Conservation (phyloP, 2,888 invertebrate species). For the Xestia c-nigrum region DNA sequence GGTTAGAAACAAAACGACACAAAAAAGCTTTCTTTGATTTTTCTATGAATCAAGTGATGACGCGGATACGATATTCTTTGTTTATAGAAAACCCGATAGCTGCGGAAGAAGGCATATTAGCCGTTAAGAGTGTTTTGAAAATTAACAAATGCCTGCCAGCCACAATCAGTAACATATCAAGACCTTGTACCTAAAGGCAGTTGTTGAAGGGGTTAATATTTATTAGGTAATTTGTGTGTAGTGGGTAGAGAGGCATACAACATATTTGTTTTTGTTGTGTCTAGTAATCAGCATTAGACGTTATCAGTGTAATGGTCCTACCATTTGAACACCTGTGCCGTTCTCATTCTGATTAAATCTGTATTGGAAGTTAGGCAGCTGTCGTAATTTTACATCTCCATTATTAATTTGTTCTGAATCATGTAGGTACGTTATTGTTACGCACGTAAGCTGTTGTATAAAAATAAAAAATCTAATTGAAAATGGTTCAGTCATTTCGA, state of each 20-base stretch:
- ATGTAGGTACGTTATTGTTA: constrained; percentile 46
- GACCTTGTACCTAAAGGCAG: neutral
- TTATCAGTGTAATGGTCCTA: constrained; percentile 55
- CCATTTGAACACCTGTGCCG: constrained; percentile 71
- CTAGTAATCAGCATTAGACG: constrained; percentile 12
- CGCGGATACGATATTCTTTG: too few relatives aligned
- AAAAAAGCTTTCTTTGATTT: too few relatives aligned
- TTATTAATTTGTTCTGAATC: constrained; percentile 61
- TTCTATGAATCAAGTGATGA: too few relatives aligned
- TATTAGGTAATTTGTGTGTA: constrained; percentile 30
- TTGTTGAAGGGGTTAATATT: neutral
- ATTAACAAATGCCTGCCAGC: neutral
- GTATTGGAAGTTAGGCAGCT: constrained; percentile 54
- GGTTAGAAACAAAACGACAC: too few relatives aligned
- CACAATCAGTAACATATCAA: neutral
- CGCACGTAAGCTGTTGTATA: constrained; percentile 59
- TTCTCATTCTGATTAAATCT: constrained; percentile 77
- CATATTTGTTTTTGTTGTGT: too few relatives aligned
- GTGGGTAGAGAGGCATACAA: constrained; percentile 7
- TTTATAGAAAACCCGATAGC: too few relatives aligned
- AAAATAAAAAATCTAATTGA: constrained; percentile 49
- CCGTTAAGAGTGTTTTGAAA: neutral
- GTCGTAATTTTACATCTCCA: constrained; percentile 50
- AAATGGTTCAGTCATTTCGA: constrained; percentile 37
- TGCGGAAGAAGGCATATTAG: too few relatives aligned